phyloP scores from a whole-genome alignment of 1,140 invertebrate species.

The Ceratina japonica region DNA sequence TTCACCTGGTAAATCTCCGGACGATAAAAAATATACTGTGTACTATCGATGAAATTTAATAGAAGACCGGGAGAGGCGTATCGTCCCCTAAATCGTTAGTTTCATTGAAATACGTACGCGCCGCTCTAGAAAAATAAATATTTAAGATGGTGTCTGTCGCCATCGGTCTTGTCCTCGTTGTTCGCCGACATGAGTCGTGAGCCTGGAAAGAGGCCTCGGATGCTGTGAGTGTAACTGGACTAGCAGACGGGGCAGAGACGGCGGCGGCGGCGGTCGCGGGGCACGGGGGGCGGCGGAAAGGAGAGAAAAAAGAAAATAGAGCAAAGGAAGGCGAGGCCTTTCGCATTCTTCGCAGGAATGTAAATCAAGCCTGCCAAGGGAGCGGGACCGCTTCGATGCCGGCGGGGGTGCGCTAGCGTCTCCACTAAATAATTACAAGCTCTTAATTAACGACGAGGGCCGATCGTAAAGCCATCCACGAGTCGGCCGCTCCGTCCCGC shows the following conservation, averaged over 20 bases:
- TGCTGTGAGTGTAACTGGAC: constrained; percentile 16
- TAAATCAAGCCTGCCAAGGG: constrained; percentile 72
- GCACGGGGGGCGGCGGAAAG: neutral
- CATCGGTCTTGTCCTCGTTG: constrained; percentile 38
- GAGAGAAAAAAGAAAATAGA: constrained; percentile 59
- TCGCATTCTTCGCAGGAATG: constrained; percentile 70
- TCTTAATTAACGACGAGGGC: constrained; percentile 78
- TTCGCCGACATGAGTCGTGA: constrained; percentile 4
- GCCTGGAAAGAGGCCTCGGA: neutral
- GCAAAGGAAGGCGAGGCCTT: constrained; percentile 52
- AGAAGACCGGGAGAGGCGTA: no score
- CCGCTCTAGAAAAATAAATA: no score
- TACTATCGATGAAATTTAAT: no score
- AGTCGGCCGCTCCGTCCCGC: constrained; percentile 66
- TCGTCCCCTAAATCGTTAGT: no score
- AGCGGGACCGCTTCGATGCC: constrained; percentile 69
- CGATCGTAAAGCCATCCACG: constrained; percentile 77
- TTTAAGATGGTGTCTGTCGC: neutral
- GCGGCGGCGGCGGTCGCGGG: neutral
- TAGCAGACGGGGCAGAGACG: constrained; percentile 10
- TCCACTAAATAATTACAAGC: constrained; percentile 79
- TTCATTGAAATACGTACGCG: no score
- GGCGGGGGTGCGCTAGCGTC: constrained; percentile 78
- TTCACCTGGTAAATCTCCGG: no score
- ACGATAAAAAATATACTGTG: no score